Conservation (phyloP, 2,113 vertebrate genomes). For the Podocnemis expansa region DNA sequence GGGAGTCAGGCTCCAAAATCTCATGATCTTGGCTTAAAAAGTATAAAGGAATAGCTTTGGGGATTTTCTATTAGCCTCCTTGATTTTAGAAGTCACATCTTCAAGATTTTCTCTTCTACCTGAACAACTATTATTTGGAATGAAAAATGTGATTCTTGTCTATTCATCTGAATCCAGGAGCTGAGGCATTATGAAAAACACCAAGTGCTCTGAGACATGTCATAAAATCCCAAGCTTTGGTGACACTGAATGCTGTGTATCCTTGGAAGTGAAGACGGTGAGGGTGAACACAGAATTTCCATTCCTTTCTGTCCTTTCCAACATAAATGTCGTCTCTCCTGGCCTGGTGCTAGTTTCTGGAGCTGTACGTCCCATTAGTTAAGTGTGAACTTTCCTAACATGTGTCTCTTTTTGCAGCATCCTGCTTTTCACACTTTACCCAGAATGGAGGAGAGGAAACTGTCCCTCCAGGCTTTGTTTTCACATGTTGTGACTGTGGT, state of each 20-base stretch:
- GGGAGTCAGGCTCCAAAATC: neutral
- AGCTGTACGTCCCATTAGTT: neutral
- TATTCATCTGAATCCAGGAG: neutral
- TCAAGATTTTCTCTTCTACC: neutral
- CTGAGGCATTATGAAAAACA: neutral
- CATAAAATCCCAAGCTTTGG: neutral
- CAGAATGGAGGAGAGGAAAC: neutral
- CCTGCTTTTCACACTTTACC: neutral
- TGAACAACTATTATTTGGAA: neutral
- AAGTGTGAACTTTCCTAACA: neutral
- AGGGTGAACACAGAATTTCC: neutral
- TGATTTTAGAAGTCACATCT: neutral
- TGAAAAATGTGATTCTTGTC: neutral
- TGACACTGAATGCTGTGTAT: neutral
- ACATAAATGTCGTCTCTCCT: neutral
- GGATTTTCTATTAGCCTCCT: neutral
- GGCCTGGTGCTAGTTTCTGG: neutral
- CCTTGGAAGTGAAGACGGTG: neutral
- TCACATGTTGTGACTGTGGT: too few species aligned
- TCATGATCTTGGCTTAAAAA: neutral
- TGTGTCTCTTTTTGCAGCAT: neutral
- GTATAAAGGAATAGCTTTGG: neutral
- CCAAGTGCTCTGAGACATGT: neutral
- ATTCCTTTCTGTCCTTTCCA: neutral
- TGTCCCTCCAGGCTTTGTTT: neutral